These are phyloP conservation scores for Sylvicola fuscatus DNA, from an alignment of 2,888 invertebrate genomes.

Conservation along the genomic window DNA sequence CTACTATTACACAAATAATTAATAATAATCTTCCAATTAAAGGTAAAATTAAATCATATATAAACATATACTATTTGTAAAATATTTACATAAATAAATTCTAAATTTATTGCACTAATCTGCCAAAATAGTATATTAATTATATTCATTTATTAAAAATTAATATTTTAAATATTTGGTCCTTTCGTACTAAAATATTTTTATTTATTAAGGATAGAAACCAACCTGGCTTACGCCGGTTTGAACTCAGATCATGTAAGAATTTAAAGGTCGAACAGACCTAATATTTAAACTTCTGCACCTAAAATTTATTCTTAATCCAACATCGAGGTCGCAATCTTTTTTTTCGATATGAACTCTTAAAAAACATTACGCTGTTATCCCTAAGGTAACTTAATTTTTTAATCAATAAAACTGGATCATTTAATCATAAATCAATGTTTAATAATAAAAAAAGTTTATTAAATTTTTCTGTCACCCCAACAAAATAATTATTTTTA, in stretches of 20 bases:
- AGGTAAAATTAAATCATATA: conserved; percentile 25
- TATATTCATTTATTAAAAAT: conserved; percentile 23
- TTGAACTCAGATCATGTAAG: conserved; percentile 45
- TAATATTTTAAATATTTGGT: conserved; percentile 37
- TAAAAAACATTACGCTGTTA: conserved; percentile 65
- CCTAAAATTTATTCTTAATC: conserved; percentile 34
- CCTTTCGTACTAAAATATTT: conserved; percentile 62
- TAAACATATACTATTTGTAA: conserved; percentile 34
- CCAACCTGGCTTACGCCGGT: conserved; percentile 48
- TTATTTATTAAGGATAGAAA: conserved; percentile 48
- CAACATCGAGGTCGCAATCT: conserved; percentile 81
- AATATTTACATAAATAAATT: conserved; percentile 27
- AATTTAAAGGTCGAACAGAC: conserved; percentile 38
- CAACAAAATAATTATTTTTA: conserved; percentile 31
- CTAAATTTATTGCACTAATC: conserved; percentile 51
- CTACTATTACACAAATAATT: conserved; percentile 37
- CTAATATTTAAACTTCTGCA: conserved; percentile 15
- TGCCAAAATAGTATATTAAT: conserved; percentile 35
- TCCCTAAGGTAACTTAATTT: conserved; percentile 62
- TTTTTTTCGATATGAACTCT: conserved; percentile 51
- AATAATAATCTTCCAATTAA: conserved; percentile 29
- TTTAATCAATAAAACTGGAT: conserved; percentile 38
- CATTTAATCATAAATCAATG: conserved; percentile 27
- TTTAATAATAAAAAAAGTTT: conserved; percentile 30
- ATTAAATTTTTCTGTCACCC: conserved; percentile 39